A percentile compares a stretch with the other conserved stretches of the same genome.
These are phyloP conservation scores for Elaphurus davidianus DNA, from an alignment of 2,113 vertebrate species.

Conservation along the genomic window DNA sequence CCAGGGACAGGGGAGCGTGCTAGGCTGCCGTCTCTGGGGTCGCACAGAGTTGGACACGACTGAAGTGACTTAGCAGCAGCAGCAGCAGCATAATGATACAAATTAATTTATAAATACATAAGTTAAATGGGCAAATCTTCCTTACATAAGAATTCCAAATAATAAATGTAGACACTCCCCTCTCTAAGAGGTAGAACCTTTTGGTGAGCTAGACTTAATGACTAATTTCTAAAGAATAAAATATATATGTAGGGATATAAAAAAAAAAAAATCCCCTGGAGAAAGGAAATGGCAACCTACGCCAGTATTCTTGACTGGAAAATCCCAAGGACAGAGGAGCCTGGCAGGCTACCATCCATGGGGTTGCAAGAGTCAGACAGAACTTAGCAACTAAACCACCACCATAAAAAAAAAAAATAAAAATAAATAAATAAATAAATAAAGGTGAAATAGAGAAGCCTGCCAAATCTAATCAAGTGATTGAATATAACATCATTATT, in stretches of 20 bases:
- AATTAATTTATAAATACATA: not conserved
- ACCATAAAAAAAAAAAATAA: not conserved
- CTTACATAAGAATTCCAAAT: not conserved
- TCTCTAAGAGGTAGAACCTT: not conserved
- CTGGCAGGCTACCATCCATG: not conserved
- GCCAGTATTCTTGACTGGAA: not conserved
- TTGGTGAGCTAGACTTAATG: not conserved
- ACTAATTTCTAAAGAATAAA: not conserved
- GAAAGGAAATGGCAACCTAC: not conserved
- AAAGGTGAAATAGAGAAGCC: not conserved
- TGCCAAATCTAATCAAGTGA: not conserved
- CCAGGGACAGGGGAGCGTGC: not conserved
- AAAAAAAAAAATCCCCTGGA: not conserved
- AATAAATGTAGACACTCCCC: not conserved
- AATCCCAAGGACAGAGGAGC: not conserved
- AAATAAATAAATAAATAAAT: not conserved
- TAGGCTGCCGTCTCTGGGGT: not conserved
- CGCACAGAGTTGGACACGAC: accelerated
- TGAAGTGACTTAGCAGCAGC: not conserved
- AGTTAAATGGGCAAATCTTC: not conserved
- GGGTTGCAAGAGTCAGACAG: accelerated
- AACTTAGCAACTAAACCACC: not conserved
- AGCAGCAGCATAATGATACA: not conserved
- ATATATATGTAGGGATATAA: not conserved
- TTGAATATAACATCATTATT: not conserved